Base-by-base conservation (phyloP, 2,797 vertebrate species). In the Myiotriccus ornatus region DNA sequence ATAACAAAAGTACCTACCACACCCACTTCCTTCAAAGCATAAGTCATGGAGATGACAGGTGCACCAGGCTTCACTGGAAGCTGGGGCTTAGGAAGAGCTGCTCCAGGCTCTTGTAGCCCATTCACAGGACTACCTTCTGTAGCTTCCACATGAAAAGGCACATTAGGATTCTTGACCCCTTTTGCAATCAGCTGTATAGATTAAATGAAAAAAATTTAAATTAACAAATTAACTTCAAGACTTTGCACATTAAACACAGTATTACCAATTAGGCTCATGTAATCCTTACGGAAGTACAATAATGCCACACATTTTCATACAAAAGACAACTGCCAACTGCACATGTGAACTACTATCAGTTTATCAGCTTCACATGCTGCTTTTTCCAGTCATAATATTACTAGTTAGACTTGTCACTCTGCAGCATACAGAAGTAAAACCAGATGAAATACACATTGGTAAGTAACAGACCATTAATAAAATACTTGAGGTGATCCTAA, bases 11-110 rank as follows among this genome's bases (percentile, higher is more conserved):
- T 76, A 99, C 99, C 97, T 98, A 99, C 99, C 96, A 98, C 98
- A 87, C 99, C 98, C 52, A 99, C 99, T 80, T 99, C 98, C 97
- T 99, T 99, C 97, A 99, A 97, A 77, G 99, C 99, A 70, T 98
- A 98, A 27, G 99, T 99, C 98, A 99, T 98, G 84, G 99, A 99
- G 97, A 99, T 99, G 80, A 97, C 97, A 37, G 98, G 98, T 83
- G 87, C 94, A 91, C 92, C 67, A 74, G 97, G 94, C 94, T 97
- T 98, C 79, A 97, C 43, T 78, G 95, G 80, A 84, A 97, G 88
- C 1, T 96, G 98, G 43, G 97, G 94, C 96, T 98, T 98, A 84
- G 97, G 91, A 82, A 96, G 94, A 59, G 95, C 96, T 46, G 90
- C 94, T 46, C 92, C 96, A 65, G 75, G 44, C 69, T 98, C 98